Conservation (phyloP, 1,140 invertebrate genomes). For the Wasmannia auropunctata region DNA sequence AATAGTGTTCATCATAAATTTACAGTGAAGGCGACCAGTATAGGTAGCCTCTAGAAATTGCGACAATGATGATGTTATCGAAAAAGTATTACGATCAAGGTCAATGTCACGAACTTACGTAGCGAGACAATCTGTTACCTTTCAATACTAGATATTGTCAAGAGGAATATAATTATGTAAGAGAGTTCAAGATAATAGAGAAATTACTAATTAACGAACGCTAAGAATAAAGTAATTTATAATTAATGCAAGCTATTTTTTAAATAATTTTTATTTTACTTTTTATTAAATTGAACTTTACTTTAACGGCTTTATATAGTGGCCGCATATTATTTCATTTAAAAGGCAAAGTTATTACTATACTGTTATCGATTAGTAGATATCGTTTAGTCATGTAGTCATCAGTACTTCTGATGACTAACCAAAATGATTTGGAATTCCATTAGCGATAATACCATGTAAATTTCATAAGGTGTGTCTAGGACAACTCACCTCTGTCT, state of each 20-base stretch:
- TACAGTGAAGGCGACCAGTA: not conserved
- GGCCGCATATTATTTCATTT: not conserved
- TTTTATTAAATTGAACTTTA: slow-evolving; percentile 4
- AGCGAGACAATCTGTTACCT: not conserved
- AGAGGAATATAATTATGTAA: not conserved
- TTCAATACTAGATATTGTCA: not conserved
- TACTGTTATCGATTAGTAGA: not conserved
- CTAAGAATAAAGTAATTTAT: not conserved
- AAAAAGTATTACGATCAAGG: slow-evolving; percentile 44
- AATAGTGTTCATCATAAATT: not conserved
- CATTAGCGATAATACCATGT: not conserved
- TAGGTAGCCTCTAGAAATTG: slow-evolving; percentile 5
- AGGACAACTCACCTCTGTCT: not conserved
- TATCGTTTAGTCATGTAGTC: not conserved
- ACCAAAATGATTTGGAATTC: slow-evolving; percentile 33
- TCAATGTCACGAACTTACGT: slow-evolving; percentile 36
- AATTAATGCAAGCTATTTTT: not conserved
- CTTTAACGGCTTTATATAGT: not conserved
- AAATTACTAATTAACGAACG: not conserved
- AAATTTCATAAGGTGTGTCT: slow-evolving; percentile 17
- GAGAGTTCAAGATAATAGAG: not conserved
- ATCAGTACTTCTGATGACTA: slow-evolving; percentile 5
- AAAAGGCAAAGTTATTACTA: slow-evolving; percentile 7
- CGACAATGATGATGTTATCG: slow-evolving; percentile 10
- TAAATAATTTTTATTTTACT: not conserved